Base-by-base conservation (phyloP, 2,888 invertebrate species). In the Andrena flavipes region DNA sequence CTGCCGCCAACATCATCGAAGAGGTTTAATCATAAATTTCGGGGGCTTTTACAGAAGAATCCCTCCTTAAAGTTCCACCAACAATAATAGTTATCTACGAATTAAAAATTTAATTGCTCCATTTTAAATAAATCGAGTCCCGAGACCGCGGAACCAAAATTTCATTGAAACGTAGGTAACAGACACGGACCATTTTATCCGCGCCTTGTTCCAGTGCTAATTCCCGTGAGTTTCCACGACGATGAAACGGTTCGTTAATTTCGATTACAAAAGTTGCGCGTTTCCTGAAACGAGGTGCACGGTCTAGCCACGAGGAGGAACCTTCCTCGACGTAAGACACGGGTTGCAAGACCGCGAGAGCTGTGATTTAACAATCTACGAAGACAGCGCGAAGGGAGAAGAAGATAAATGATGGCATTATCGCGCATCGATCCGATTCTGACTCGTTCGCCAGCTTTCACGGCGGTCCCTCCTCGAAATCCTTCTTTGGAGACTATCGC, bases 161-260 rank as follows among this genome's bases (percentile, higher is more conserved):
- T 42, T 42, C 42, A 42, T 42, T 13, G 42, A 16, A 13, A 42
- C 42, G 4, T 42, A 35, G 10, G 35, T 10, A 42, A 16, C 42
- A 42, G 16, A 42, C 13, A 5, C 42, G 13, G 42, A 42, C 42
- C 42, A 16, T 13, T 42, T 70, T 51, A 30, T 20, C 30, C 35
- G n/a, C 29, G n/a, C 29, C 33, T 16, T 26, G 59, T 2, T 29
- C 30, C n/a, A 23, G 6, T 33, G 8, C 10, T 54, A 60, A 62
- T 71, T 62, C 51, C 10, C 42, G 10, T 10, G 10, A 59, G 26
- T 67, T 65, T 54, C n/a, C 29, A 42, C 42, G 26, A 60, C 33
- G 35, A 74, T 81, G 26, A 72, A 72, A 80, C 54, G 72, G 72
- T n/a, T 67, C 80, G 80, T 80, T 80, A 72, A 80, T 80, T 23